phyloP scores from a whole-genome alignment of 2,888 invertebrate genomes.

The Seira ritae region DNA sequence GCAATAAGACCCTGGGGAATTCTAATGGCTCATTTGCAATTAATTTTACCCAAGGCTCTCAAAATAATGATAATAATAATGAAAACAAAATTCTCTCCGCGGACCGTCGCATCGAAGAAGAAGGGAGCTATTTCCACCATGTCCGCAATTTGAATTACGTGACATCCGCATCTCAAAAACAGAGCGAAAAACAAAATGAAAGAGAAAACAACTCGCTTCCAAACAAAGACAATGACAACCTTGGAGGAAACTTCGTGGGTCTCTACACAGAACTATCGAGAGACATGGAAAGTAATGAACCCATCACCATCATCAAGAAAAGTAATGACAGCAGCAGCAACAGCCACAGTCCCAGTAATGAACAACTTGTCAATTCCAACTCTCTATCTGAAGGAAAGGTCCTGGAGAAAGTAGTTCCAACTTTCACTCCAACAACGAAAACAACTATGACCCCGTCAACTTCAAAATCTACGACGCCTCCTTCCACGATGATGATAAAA shows the following conservation, averaged over 20 bases:
- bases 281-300: not conserved
- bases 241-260: not conserved
- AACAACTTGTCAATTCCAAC: not conserved
- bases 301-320: not conserved
- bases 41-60: not conserved
- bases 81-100: not conserved
- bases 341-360: not conserved
- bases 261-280: not conserved
- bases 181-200: slow-evolving; percentile 19
- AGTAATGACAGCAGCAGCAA: not conserved
- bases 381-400: not conserved
- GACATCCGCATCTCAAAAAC: slow-evolving; percentile 13
- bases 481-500: not conserved
- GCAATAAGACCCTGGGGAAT: not conserved
- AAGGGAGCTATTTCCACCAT: slow-evolving; percentile 22
- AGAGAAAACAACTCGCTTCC: not conserved
- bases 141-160: slow-evolving; percentile 31
- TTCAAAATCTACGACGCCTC: not conserved
- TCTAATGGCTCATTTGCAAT: not conserved
- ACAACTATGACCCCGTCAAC: not conserved
- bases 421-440: not conserved
- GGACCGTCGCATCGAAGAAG: not conserved
- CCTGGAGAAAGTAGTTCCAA: not conserved
- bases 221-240: not conserved
- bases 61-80: no score